Evolutionary conservation across 2,113 vertebrate genomes (phyloP), one percentile per base, ranked within the genome.

Genomic region (Monopterus albus): DNA sequence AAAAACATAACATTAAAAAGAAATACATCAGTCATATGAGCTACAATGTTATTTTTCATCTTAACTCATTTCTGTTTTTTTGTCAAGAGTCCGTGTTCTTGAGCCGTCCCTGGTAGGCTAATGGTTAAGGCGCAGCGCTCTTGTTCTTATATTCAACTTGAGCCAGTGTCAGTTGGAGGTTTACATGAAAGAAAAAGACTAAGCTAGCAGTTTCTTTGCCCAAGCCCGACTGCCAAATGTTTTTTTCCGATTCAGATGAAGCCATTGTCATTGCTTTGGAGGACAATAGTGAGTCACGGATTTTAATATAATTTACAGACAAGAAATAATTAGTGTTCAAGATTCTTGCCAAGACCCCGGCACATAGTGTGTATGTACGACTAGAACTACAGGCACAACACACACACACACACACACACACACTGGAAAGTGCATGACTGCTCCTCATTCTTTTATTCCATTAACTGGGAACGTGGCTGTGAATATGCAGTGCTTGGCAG

Each of bases 361-460:
- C 6, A 43, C 15, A 1, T 26, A 18, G 23, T 43, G 38, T 69
- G 61, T 39, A 33, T 29, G 21, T 17, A 43, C 28, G 14, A 8
- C 25, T 2, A 23, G 7, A 50, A 31, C 7, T 31, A 13, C 7
- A 35, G 18, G 25, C 5, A 3, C 0, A 2, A 18, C 1, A 5
- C 14, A 13, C 43, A 57, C 26, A 23, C 21, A 52, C 21, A 45
- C 52, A 51, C 39, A 12, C 15, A 56, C 52, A 58, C 35, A 26
- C 25, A 65, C 17, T 56, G 46, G 33, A 59, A 57, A 39, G 51
- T 21, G 23, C n/a, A 25, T 7, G 33, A 63, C 6, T 61, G 33
- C 28, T 50, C n/a, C 18, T 70, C 18, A 39, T 82, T 80, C 14
- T 62, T 7, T 56, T 47, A 63, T 82, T 81, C 21, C 60, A 79